Conservation (phyloP, 2,888 invertebrate genomes). For the Acrocera orbiculus region DNA sequence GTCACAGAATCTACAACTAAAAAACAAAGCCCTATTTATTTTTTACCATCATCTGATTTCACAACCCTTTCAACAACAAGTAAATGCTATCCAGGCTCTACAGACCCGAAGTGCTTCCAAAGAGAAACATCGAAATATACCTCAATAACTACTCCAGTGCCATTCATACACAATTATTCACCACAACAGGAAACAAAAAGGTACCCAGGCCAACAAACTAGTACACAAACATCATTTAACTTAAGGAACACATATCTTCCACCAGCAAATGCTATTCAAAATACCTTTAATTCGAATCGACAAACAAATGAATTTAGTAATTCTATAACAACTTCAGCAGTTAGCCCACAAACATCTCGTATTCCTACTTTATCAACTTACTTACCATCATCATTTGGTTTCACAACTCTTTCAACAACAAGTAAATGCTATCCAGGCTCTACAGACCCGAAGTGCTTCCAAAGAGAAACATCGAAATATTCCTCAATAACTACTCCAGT, state of each 20-base stretch:
- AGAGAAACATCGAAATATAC: slow-evolving; percentile 16
- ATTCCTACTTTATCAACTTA: too few relatives aligned
- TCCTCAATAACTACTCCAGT: too few relatives aligned
- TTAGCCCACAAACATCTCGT: slow-evolving; percentile 12
- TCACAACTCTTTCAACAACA: slow-evolving; percentile 2
- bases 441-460: slow-evolving; percentile 15
- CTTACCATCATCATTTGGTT: slow-evolving; percentile 10
- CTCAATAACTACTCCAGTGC: slow-evolving; percentile 12
- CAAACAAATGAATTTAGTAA: too few relatives aligned
- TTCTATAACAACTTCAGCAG: slow-evolving; percentile 31
- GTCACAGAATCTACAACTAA: slow-evolving; percentile 17
- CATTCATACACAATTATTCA: slow-evolving; percentile 17
- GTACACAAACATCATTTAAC: slow-evolving; percentile 22
- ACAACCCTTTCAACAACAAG: slow-evolving; percentile 14
- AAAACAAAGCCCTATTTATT: too few relatives aligned
- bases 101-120: slow-evolving; percentile 16
- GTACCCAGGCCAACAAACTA: slow-evolving; percentile 23
- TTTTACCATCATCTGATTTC: too few relatives aligned
- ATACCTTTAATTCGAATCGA: too few relatives aligned
- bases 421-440: slow-evolving; percentile 15
- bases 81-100: slow-evolving; percentile 15
- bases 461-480: background rate
- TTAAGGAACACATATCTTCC: slow-evolving; percentile 23
- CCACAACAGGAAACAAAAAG: slow-evolving; percentile 12
- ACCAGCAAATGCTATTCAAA: too few relatives aligned